These are phyloP conservation scores for Tholera decimalis DNA, from an alignment of 2,888 invertebrate genomes.

Conservation along the genomic window DNA sequence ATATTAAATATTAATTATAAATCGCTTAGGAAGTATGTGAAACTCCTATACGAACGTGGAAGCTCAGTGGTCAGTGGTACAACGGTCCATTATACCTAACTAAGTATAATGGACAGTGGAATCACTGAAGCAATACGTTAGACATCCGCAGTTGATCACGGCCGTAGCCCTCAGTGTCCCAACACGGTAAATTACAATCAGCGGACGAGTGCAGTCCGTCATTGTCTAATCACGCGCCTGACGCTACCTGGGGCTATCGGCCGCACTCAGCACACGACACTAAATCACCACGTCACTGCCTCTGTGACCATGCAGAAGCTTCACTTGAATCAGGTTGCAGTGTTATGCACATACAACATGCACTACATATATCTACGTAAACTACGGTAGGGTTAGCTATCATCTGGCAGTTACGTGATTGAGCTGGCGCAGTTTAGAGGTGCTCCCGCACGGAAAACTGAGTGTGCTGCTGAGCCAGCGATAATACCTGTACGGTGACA, in stretches of 20 bases:
- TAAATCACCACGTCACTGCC: constrained; percentile 75
- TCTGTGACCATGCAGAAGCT: constrained; percentile 49
- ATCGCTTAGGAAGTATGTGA: no score
- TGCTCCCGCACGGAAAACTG: no score
- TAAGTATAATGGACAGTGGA: neutral
- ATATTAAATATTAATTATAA: no score
- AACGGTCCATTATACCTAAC: no score
- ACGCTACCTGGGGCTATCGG: constrained; percentile 69
- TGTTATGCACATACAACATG: no score
- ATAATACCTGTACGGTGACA: no score
- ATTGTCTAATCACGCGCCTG: constrained; percentile 68
- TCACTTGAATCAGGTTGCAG: neutral
- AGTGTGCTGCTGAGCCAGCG: no score
- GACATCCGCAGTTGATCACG: constrained; percentile 19
- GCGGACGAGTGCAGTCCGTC: constrained; percentile 56
- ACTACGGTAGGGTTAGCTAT: no score
- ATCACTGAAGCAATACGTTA: constrained; percentile 10
- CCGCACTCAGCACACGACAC: constrained; percentile 61
- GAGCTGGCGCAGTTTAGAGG: no score
- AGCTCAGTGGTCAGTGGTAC: no score
- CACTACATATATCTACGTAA: no score
- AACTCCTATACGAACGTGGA: neutral
- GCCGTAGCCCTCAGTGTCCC: constrained; percentile 9
- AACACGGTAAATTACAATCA: constrained; percentile 56
- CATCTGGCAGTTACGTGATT: no score